phyloP scores from a whole-genome alignment of 2,888 invertebrate species.

The Opisthograptis luteolata region DNA sequence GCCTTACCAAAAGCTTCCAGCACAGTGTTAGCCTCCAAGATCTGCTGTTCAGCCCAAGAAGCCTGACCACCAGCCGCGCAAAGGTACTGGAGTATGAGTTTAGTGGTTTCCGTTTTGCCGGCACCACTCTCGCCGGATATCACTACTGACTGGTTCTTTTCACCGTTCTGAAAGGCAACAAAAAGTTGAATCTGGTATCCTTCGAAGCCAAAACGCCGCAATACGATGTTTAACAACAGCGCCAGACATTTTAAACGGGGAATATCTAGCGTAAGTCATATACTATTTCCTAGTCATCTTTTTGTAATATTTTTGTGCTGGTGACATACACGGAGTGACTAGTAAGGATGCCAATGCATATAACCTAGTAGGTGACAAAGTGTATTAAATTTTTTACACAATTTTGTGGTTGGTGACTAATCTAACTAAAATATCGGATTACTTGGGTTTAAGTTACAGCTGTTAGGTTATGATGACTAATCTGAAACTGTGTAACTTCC shows the following conservation, averaged over 20 bases:
- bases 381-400: background rate
- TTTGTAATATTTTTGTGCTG: too few species aligned
- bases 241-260: too few species aligned
- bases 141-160: constrained; percentile 90
- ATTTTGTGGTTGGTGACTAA: constrained; percentile 5
- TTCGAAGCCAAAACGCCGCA: too few species aligned
- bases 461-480: constrained; percentile 32
- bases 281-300: too few species aligned
- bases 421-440: background rate
- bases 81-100: constrained; percentile 95
- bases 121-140: constrained; percentile 97
- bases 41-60: constrained; percentile 98
- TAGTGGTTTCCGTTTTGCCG: constrained; percentile 97
- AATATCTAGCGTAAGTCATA: too few species aligned
- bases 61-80: constrained; percentile 91
- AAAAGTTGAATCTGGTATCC: too few species aligned
- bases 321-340: background rate
- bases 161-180: constrained; percentile 63
- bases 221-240: too few species aligned
- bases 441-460: constrained; percentile 4
- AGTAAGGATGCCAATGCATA: too few species aligned
- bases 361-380: background rate
- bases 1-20: constrained; percentile 94
- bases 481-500: constrained; percentile 34
- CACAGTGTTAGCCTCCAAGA: constrained; percentile 96